Evolutionary conservation across 2,888 invertebrate species (phyloP), one percentile per base, ranked within the genome.

Genomic region (Aleiodes testaceus): DNA sequence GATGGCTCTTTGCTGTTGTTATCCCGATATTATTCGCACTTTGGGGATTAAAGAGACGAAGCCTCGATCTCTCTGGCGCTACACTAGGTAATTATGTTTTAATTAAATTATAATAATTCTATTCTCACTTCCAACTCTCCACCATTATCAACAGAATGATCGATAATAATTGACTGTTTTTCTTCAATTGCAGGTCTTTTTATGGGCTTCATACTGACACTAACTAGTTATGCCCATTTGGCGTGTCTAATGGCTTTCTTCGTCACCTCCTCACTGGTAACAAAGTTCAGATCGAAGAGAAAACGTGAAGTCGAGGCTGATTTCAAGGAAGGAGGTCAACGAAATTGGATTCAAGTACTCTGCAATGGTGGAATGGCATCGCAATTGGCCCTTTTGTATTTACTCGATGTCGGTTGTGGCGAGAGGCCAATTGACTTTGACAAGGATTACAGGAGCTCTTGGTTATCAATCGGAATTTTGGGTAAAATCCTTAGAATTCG

Each of bases 361-460:
- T 96, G 96, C 84, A 97, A 97, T 88, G 94, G 92, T 1, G 96
- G 96, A n/a, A 93, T 96, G 91, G 95, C 95, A 16, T 90, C 93
- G 0, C 92, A 94, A 81, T 87, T 96, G 63, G 93, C 93, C 0
- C 81, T 96, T 44, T 87, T 96, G 20, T 96, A 95, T 84, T 88
- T 96, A 74, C 86, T 96, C 74, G 95, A 96, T 87, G 91, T 93
- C 69, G 95, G 95, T 0, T 92, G 93, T 76, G 92, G 92, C 2
- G 96, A 97, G 84, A 88, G 91, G 26, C 92, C 94, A 0, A 91
- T 97, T 53, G 93, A 97, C 86, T 96, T 97, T 87, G 84, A 89
- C 2, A 90, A 89, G 68, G 90, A 93, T 80, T 96, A 95, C 81
- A 90, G 94, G 81, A 91, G 93, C 22, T 95, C 96, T 2, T 96